phyloP scores from a whole-genome alignment of 2,113 vertebrate species.

The Megaleporinus macrocephalus region DNA sequence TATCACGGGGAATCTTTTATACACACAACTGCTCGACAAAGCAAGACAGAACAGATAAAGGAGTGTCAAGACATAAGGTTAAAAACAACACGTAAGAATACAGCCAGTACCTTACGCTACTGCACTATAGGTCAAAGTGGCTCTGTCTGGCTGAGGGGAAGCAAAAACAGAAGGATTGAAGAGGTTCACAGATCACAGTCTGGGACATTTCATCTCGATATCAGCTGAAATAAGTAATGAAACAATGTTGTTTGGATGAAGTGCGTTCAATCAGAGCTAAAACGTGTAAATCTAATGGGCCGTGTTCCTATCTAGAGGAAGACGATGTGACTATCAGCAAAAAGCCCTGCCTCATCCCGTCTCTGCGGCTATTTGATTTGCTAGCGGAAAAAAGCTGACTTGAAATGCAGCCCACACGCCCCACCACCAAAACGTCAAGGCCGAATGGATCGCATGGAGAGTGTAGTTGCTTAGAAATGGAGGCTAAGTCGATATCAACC shows the following conservation, averaged over 20 bases:
- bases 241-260: neutral
- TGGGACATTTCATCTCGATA: neutral
- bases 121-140: slow-evolving; percentile 60
- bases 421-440: neutral
- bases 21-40: neutral
- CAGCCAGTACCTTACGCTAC: slow-evolving; percentile 60
- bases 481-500: neutral
- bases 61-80: slow-evolving; percentile 23
- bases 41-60: neutral
- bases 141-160: slow-evolving; percentile 60
- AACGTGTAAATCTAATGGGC: neutral
- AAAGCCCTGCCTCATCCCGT: neutral
- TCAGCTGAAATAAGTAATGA: neutral
- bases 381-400: neutral
- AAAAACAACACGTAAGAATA: neutral
- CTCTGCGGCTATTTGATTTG: neutral
- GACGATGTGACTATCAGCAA: neutral
- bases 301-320: neutral
- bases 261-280: neutral
- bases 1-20: neutral
- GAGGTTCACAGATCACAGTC: neutral
- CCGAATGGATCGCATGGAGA: neutral
- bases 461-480: neutral
- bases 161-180: slow-evolving; percentile 33
- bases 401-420: neutral